Evolutionary conservation across 2,113 vertebrate genomes (phyloP), one percentile per base, ranked within the genome.

Genomic region (Brienomyrus longianalis): DNA sequence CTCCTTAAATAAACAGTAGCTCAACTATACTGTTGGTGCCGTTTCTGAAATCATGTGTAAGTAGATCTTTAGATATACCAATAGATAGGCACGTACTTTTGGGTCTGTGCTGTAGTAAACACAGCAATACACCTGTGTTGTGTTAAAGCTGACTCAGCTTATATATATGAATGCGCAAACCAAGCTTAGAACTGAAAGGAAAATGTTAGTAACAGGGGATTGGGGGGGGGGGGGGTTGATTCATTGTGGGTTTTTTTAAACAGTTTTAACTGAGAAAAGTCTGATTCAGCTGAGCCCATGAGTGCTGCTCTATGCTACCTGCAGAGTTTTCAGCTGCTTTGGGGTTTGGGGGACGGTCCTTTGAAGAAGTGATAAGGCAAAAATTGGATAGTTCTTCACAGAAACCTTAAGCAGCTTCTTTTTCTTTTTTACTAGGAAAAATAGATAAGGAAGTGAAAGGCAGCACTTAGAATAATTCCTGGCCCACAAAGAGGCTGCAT

Each of bases 121-220:
- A 83, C 11, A 48, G 45, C 39, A 23, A 17, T 6, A 19, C 80
- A 48, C 89, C 70, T 84, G 88, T 54, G 88, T 86, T 85, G 89
- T 90, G 92, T 91, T 94, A 94, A 94, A 91, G 92, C 91, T 93
- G 91, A 92, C 94, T 95, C 94, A 94, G 94, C 89, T 90, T 89
- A 88, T 66, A 19, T 54, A 47, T 54, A 47, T 35, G 90, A 90
- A 90, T 90, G 87, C 48, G 88, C 77, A 92, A 91, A 77, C 91
- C 31, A 62, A 59, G 89, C 89, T 86, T 86, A 88, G 91, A 90
- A 56, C 90, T 80, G 85, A 70, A 90, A 62, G 66, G 45, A 89
- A 88, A 89, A 86, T 27, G 77, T 5, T 1, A 66, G 86, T 52
- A 74, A 62, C 51, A 62, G 88, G 90, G 77, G 86, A 80, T 84